Evolutionary conservation across 2,797 vertebrate species (phyloP).

Genomic region (Glossophaga mutica): DNA sequence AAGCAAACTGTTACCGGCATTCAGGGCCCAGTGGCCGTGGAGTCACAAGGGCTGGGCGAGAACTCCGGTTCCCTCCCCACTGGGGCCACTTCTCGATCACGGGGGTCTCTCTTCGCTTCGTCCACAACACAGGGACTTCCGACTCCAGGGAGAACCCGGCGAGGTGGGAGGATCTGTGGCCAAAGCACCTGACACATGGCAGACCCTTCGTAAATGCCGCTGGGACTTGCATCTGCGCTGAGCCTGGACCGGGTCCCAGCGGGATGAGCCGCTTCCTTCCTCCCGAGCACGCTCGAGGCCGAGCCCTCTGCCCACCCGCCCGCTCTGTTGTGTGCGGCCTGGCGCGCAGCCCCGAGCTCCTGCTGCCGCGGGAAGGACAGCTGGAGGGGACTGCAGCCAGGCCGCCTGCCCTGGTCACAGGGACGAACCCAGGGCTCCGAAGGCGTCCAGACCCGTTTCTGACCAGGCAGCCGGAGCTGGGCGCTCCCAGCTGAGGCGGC

Average conservation of each 20-base stretch:
- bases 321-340: neutral
- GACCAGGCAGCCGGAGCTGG: rapidly evolving
- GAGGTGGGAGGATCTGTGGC: neutral
- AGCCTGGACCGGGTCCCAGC: neutral
- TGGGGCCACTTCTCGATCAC: rapidly evolving
- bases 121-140: neutral
- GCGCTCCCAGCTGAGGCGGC: neutral
- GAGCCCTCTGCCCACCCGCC: neutral
- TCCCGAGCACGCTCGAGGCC: neutral
- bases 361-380: neutral
- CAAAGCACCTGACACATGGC: neutral
- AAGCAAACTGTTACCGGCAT: too few species aligned
- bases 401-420: neutral
- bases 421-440: rapidly evolving
- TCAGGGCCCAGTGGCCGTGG: neutral
- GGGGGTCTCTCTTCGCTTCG: neutral
- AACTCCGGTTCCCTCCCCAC: neutral
- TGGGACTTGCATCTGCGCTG: neutral
- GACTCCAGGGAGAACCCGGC: neutral
- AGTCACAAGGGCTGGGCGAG: too few species aligned
- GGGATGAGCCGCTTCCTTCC: slow-evolving; percentile 16
- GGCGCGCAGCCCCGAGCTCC: neutral
- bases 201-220: neutral
- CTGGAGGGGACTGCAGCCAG: neutral
- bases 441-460: neutral